Percentiles rank a stretch among this genome's conserved stretches.
These are phyloP conservation scores for Dermolepida albohirtum DNA, from an alignment of 2,888 invertebrate genomes.

Conservation along the genomic window DNA sequence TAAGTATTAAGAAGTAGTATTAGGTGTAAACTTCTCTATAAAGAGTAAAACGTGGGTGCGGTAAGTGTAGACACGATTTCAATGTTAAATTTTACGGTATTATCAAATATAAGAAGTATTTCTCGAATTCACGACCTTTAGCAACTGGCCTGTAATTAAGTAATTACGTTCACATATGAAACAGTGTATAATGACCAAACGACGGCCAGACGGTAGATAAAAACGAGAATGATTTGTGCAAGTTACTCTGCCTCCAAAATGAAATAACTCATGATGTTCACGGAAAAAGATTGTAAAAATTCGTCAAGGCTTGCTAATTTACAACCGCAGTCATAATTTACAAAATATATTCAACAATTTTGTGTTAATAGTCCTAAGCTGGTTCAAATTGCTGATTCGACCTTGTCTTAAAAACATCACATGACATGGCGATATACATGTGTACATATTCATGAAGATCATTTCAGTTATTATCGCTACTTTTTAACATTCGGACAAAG, in stretches of 20 bases:
- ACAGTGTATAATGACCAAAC: neutral
- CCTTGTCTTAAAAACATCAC: conserved; percentile 6
- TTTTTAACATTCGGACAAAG: neutral
- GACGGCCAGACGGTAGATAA: neutral
- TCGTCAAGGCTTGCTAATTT: conserved; percentile 5
- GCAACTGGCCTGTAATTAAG: conserved; percentile 3
- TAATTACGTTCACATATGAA: conserved; percentile 11
- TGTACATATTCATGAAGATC: neutral
- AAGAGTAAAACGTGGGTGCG: too few relatives aligned
- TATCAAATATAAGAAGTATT: too few relatives aligned
- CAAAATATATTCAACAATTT: neutral
- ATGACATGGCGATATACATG: too few relatives aligned
- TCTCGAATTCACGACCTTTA: conserved; percentile 6
- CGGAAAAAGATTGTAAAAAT: neutral
- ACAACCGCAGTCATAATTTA: neutral
- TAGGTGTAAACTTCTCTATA: too few relatives aligned
- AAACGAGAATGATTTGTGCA: neutral
- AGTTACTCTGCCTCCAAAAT: neutral
- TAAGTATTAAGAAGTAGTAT: too few relatives aligned
- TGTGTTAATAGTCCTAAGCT: conserved; percentile 4
- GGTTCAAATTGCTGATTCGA: neutral
- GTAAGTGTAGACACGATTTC: too few relatives aligned
- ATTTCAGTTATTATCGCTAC: neutral
- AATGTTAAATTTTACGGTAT: too few relatives aligned
- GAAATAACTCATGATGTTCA: neutral